Evolutionary conservation across 1,140 invertebrate genomes (phyloP), one percentile per base, ranked within the genome.

Genomic region (Papilio dardanus): DNA sequence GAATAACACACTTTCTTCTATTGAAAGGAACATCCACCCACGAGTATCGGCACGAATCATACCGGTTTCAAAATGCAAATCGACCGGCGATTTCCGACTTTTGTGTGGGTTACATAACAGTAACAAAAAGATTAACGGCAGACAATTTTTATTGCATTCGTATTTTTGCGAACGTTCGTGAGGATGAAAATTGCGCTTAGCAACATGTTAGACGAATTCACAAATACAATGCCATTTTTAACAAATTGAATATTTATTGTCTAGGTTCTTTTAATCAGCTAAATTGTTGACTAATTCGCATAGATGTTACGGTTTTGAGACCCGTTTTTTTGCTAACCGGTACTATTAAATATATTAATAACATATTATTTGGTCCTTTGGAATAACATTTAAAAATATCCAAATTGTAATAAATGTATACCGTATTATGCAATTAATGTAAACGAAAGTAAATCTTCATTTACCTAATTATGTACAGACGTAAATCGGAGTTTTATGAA

Each of bases 1-100:
- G 76, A 71, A 75, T 77, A 85, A 79, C 83, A 89, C 77, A 88
- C 91, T 92, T 92, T 92, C 91, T 87, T 91, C 81, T 82, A 88
- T 88, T 85, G 84, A 90, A 90, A 92, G 86, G 88, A 88, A 80
- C 79, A 80, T 78, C 84, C 84, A 85, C 89, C 89, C 86, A 91
- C 91, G 84, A 79, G 78, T 86, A 89, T 87, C 86, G 88, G 87
- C 88, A 88, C 88, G 80, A 84, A 84, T 89, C 77, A 75, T 85
- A 86, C 87, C 83, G 88, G 87, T 91, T 91, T 88, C 85, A 89
- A 91, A 91, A 91, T 87, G 76, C 78, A 83, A 83, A 80, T 69
- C 83, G 83, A 84, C 86, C 82, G 83, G 86, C 84, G 83, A 88
- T 86, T 88, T 89, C 82, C 83, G 79, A 85, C 76, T 86, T 86